Evolutionary conservation across 2,888 invertebrate genomes (phyloP).

Genomic region (Nomada lathburiana): DNA sequence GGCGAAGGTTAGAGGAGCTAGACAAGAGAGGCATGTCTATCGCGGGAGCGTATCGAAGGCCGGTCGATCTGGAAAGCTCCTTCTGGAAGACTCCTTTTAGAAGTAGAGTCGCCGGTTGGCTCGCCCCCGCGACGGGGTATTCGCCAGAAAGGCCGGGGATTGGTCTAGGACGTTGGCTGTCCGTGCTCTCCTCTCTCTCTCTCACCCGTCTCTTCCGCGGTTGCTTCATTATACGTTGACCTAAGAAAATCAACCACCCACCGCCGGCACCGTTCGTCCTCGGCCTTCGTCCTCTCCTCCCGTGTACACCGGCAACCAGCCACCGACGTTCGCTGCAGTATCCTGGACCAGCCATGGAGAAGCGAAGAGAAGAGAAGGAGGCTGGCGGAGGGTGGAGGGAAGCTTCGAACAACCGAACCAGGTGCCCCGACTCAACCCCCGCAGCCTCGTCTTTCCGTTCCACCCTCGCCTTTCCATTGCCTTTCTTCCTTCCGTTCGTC

Average conservation of each 20-base stretch:
- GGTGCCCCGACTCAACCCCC: constrained; percentile 76
- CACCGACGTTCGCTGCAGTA: constrained; percentile 61
- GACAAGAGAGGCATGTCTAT: constrained; percentile 26
- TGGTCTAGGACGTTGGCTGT: constrained; percentile 79
- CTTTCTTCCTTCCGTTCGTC: constrained; percentile 21
- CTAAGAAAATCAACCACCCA: constrained; percentile 84
- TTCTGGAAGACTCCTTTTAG: constrained; percentile 72
- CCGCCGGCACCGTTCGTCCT: constrained; percentile 64
- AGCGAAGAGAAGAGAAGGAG: neutral
- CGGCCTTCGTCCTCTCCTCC: constrained; percentile 74
- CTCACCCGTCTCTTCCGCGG: constrained; percentile 62
- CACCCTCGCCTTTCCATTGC: neutral
- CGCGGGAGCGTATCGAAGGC: constrained; percentile 58
- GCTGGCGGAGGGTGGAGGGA: constrained; percentile 40
- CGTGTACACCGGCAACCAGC: constrained; percentile 54
- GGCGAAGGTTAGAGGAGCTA: constrained; percentile 17
- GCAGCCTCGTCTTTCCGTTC: constrained; percentile 23
- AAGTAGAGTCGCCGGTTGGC: constrained; percentile 73
- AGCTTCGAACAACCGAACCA: constrained; percentile 81
- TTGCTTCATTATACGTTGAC: constrained; percentile 84
- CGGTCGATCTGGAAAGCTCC: constrained; percentile 65
- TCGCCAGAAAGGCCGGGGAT: constrained; percentile 77
- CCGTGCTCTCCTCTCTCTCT: constrained; percentile 66
- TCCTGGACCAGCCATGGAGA: constrained; percentile 59
- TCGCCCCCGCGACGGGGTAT: constrained; percentile 71